Evolutionary conservation across 53 echinoderm and acorn worm genomes (phyloP), one percentile per base, ranked within the genome.

Genomic region (Luidia sarsii): DNA sequence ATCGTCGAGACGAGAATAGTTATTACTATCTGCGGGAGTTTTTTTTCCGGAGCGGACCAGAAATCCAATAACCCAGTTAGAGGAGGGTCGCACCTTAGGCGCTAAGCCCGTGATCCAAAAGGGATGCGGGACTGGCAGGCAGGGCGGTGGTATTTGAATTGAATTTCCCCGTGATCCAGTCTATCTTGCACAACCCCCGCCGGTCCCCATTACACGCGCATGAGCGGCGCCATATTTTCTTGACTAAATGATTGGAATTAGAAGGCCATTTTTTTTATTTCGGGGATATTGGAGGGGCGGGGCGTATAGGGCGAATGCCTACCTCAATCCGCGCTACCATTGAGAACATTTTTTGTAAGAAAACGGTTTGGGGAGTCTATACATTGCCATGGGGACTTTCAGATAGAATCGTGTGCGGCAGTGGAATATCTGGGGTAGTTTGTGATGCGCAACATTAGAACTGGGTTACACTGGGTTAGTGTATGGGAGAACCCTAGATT

Each of bases 51-150:
- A 3, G 28, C 32, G 38, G 36, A 57, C 20, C 5, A 2, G 31
- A 59, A 77, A 77, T 77, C 77, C 62, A 77, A 77, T 77, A 77
- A 77, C 77, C 77, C 62, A 77, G 43, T 41, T 65, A 6, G 39
- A 67, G 18, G 8, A 35, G 19, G n/a, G 67, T 45, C 67, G 43
- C 45, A 45, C n/a, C 53, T 53, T 53, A 16, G 22, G 53, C n/a
- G 53, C 18, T 4, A 16, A 4, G 53, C 53, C 7, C n/a, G 53
- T 5, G 45, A 46, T 46, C 56, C 39, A 3, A 16, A 34, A 27
- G 70, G 19, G 31, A 33, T n/a, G 33, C 2, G 22, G 3, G 18
- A 63, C 4, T 7, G 63, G 37, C 55, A n/a, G 33, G 41, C 61
- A n/a, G 27, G 60, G 60, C 34, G 77, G 30, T 77, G 77, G 45